These are phyloP conservation scores for Hippocampus mohnikei DNA, from an alignment of 2,113 vertebrate genomes.

Conservation along the genomic window DNA sequence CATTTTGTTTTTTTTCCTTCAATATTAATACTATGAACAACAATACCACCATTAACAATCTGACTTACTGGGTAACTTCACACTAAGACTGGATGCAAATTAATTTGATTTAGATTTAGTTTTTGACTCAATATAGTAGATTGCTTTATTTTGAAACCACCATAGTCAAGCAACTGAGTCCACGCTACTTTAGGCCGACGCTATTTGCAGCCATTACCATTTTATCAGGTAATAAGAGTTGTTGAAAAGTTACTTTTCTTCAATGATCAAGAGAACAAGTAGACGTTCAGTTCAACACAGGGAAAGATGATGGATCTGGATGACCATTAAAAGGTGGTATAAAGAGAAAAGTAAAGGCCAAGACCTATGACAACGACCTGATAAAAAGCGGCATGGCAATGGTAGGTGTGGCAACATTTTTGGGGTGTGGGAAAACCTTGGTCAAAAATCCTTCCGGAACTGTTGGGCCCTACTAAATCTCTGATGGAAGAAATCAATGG, in stretches of 20 bases:
- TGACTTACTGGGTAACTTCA: not conserved
- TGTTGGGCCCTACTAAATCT: constrained; percentile 79
- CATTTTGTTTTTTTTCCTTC: constrained; percentile 7
- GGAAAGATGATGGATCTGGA: constrained; percentile 3
- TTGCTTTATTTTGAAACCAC: constrained; percentile 1
- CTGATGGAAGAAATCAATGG: constrained; percentile 79
- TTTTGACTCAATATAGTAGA: constrained; percentile 10
- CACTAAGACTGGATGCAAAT: constrained; percentile 6
- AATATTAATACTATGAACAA: not conserved
- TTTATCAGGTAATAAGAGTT: constrained; percentile 47
- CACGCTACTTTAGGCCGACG: not conserved
- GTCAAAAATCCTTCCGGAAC: constrained; percentile 99
- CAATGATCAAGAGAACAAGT: not conserved
- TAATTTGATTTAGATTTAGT: constrained; percentile 8
- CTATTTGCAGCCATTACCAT: constrained; percentile 27
- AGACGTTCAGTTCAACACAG: not conserved
- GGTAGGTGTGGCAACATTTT: constrained; percentile 99
- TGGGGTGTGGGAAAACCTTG: constrained; percentile 85
- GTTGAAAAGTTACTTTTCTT: not conserved
- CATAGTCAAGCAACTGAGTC: not conserved
- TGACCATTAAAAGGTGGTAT: constrained; percentile 10
- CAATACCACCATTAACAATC: not conserved
- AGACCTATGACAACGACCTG: constrained; percentile 73
- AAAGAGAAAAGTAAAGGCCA: not conserved
- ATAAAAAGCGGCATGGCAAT: constrained; percentile 73